These are phyloP conservation scores for Sebastes itinus DNA, from an alignment of 2,797 vertebrate genomes.

Conservation along the genomic window DNA sequence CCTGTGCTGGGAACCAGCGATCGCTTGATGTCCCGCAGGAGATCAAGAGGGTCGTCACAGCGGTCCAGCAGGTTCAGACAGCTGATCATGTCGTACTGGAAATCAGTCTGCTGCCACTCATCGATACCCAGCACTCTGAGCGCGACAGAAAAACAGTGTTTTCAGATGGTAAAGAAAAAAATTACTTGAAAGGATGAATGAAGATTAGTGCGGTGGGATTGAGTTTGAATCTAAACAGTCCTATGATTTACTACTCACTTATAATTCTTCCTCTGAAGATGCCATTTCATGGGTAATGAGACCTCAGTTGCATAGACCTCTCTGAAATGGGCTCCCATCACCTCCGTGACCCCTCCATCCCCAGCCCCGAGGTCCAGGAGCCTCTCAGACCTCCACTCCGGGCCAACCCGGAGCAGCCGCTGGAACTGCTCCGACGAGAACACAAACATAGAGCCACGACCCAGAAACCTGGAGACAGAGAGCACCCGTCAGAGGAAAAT, in stretches of 20 bases:
- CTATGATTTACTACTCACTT: constrained; percentile 78
- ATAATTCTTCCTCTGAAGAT: constrained; percentile 95
- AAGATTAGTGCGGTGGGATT: background rate
- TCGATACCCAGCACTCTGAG: constrained; percentile 83
- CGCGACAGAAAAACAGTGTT: background rate
- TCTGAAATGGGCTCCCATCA: constrained; percentile 93
- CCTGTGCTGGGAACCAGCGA: constrained; percentile 91
- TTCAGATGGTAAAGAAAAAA: background rate
- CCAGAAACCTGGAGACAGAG: constrained; percentile 86
- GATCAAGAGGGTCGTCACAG: constrained; percentile 91
- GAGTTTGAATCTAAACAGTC: background rate
- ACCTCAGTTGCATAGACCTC: constrained; percentile 96
- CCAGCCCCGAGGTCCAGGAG: constrained; percentile 96
- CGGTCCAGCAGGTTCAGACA: constrained; percentile 98
- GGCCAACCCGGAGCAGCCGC: constrained; percentile 87
- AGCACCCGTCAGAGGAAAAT: background rate
- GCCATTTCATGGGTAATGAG: constrained; percentile 97
- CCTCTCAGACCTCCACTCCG: constrained; percentile 90
- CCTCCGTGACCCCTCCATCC: constrained; percentile 94
- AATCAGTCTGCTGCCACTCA: constrained; percentile 92
- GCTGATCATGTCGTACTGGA: constrained; percentile 96
- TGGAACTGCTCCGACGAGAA: constrained; percentile 95
- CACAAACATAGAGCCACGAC: constrained; percentile 98
- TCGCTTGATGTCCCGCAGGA: constrained; percentile 89
- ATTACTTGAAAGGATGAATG: too few species aligned